phyloP scores from a whole-genome alignment of 2,888 invertebrate genomes.

The Caenorhabditis japonica region DNA sequence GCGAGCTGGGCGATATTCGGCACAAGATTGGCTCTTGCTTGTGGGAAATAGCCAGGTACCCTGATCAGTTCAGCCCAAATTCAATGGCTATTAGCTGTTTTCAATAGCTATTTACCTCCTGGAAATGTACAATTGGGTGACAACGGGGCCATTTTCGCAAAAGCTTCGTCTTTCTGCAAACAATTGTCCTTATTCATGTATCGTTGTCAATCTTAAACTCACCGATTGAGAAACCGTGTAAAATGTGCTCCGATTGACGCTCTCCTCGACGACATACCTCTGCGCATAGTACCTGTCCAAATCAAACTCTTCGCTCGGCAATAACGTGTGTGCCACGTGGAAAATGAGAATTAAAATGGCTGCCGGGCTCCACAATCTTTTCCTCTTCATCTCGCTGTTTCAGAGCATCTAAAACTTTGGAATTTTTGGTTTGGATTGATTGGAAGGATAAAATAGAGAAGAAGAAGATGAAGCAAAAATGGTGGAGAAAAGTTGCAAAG shows the following conservation, averaged over 20 bases:
- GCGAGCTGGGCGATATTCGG: too few relatives aligned
- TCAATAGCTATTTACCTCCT: slow-evolving; percentile 1
- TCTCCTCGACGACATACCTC: background rate
- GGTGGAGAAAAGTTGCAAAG: slow-evolving; percentile 30
- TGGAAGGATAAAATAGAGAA: too few relatives aligned
- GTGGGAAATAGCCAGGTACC: too few relatives aligned
- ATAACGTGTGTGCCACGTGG: background rate
- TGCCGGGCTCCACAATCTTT: slow-evolving; percentile 9
- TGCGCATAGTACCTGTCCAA: slow-evolving; percentile 18
- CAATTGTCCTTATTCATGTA: background rate
- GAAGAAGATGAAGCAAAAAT: slow-evolving; percentile 22
- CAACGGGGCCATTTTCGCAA: slow-evolving; percentile 6
- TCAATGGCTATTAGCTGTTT: too few relatives aligned
- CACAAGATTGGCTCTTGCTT: too few relatives aligned
- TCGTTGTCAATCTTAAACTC: background rate
- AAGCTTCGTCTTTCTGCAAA: slow-evolving; percentile 23
- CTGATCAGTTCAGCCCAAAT: too few relatives aligned
- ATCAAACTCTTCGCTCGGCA: slow-evolving; percentile 21
- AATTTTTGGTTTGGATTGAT: too few relatives aligned
- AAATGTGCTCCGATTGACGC: background rate
- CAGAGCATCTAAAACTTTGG: slow-evolving; percentile 25
- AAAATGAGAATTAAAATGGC: slow-evolving; percentile 12
- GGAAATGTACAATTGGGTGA: slow-evolving; percentile 19
- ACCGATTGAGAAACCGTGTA: slow-evolving; percentile 14
- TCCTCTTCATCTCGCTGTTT: slow-evolving; percentile 26